Conservation (phyloP, 1,140 invertebrate genomes). For the Copidosoma floridanum region DNA sequence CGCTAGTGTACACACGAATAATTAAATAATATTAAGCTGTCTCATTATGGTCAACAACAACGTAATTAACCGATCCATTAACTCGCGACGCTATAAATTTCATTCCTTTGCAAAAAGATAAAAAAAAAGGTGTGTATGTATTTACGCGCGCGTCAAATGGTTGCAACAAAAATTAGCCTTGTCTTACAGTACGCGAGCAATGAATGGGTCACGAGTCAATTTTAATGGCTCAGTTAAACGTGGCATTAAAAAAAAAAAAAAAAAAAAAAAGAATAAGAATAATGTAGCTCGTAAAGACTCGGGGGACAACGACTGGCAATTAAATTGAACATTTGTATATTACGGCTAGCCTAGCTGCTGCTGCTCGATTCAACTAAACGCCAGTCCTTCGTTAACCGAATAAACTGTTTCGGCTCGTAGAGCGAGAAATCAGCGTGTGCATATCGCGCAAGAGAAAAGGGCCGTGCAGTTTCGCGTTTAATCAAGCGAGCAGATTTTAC, state of each 20-base stretch:
- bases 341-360: neutral
- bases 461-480: too few relatives aligned
- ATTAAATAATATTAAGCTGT: too few relatives aligned
- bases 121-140: neutral
- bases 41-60: too few relatives aligned
- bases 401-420: neutral
- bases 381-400: neutral
- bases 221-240: conserved; percentile 18
- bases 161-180: neutral
- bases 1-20: too few relatives aligned
- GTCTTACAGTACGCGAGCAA: neutral
- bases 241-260: neutral
- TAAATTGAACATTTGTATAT: conserved; percentile 24
- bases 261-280: conserved; percentile 19
- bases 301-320: conserved; percentile 1
- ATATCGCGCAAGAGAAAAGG: too few relatives aligned
- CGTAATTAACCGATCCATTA: too few relatives aligned
- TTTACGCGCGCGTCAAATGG: too few relatives aligned
- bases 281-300: conserved; percentile 8
- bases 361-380: neutral
- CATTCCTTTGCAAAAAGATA: neutral
- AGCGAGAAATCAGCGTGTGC: too few relatives aligned
- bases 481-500: too few relatives aligned
- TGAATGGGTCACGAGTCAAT: neutral
- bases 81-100: too few relatives aligned